phyloP scores from a whole-genome alignment of 2,888 invertebrate species.

The Drosophila vallismaia region DNA sequence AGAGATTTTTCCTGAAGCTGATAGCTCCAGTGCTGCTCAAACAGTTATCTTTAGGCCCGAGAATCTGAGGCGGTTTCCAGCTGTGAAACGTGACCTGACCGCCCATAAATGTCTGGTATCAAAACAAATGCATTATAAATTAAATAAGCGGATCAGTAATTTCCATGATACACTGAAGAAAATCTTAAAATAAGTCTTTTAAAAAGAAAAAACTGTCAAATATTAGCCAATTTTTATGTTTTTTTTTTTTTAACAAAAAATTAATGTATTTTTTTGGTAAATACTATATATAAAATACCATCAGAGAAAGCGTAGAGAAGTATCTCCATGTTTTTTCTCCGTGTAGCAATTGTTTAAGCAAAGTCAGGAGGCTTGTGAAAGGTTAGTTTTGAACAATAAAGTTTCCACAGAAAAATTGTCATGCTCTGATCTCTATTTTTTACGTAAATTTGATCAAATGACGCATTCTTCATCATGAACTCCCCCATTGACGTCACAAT shows the following conservation, averaged over 20 bases:
- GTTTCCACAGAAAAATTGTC: background rate
- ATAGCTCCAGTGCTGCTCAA: slow-evolving; percentile 30
- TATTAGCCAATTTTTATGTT: background rate
- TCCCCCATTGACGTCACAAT: slow-evolving; percentile 42
- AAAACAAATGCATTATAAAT: slow-evolving; percentile 15
- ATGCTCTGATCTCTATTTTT: background rate
- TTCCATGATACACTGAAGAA: slow-evolving; percentile 12
- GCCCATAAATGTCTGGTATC: slow-evolving; percentile 19
- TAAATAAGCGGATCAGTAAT: slow-evolving; percentile 6
- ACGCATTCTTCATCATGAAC: slow-evolving; percentile 6
- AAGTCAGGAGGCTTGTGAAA: slow-evolving; percentile 34
- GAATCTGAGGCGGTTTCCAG: slow-evolving; percentile 15
- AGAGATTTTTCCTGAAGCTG: background rate
- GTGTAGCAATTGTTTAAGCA: slow-evolving; percentile 16
- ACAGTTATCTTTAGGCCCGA: slow-evolving; percentile 18
- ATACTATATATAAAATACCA: too few species aligned
- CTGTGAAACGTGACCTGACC: slow-evolving; percentile 24
- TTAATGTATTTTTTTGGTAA: too few species aligned
- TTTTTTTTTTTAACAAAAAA: too few species aligned
- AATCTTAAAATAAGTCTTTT: slow-evolving; percentile 2
- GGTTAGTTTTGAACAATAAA: slow-evolving; percentile 20
- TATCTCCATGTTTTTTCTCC: background rate
- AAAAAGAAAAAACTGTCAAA: background rate
- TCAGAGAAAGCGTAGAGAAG: background rate
- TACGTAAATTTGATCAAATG: slow-evolving; percentile 19